These are phyloP conservation scores for Actinernus sp. DNA, from an alignment of 92 coral and sea anemone species.

Conservation along the genomic window DNA sequence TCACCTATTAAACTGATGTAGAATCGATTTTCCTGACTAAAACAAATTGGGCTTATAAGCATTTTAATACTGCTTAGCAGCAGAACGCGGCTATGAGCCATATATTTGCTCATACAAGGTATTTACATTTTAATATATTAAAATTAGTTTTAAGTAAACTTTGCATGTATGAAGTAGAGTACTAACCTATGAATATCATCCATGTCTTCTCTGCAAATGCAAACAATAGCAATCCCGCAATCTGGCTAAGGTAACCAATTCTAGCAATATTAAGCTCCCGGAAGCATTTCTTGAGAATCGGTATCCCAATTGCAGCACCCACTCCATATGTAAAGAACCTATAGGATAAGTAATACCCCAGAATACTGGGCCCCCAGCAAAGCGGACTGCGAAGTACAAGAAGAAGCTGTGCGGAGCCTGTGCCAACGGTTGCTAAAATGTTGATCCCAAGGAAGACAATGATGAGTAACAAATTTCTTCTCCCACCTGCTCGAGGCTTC, in stretches of 20 bases:
- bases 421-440: constrained; percentile 54
- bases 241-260: constrained; percentile 63
- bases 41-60: too few species aligned
- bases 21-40: too few species aligned
- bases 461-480: constrained; percentile 53
- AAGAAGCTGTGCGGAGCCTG: constrained; percentile 54
- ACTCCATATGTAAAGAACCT: constrained; percentile 73
- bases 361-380: constrained; percentile 70
- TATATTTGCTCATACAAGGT: too few species aligned
- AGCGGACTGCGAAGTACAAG: constrained; percentile 78
- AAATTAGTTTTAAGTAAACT: neutral
- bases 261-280: constrained; percentile 42
- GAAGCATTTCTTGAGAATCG: constrained; percentile 56
- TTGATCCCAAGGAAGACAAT: constrained; percentile 32
- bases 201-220: constrained; percentile 71
- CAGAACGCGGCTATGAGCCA: too few species aligned
- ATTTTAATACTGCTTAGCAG: too few species aligned
- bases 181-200: constrained; percentile 75
- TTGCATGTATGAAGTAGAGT: neutral
- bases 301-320: constrained; percentile 77
- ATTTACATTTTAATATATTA: too few species aligned
- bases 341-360: constrained; percentile 82
- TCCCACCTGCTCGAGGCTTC: constrained; percentile 29
- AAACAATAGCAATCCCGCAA: constrained; percentile 47
- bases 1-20: too few species aligned